Conservation (phyloP, 2,797 vertebrate species). For the Pangasius krempfi region DNA sequence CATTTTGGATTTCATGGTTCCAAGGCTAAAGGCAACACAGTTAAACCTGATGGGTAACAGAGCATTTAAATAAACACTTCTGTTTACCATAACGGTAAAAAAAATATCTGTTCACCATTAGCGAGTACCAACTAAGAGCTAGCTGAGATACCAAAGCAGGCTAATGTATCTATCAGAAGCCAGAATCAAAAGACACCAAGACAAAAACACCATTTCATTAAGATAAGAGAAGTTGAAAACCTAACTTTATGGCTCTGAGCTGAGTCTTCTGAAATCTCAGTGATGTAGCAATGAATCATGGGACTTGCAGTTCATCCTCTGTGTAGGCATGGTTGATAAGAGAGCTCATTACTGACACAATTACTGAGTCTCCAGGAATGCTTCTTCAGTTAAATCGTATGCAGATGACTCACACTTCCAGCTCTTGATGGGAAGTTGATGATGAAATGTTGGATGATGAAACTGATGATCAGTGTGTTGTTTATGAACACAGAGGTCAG, state of each 20-base stretch:
- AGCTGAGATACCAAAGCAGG: not conserved
- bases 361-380: not conserved
- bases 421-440: not conserved
- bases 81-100: too few relatives aligned
- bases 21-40: not conserved
- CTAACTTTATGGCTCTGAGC: not conserved
- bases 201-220: not conserved
- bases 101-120: too few relatives aligned
- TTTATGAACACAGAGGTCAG: not conserved
- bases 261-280: not conserved
- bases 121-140: too few relatives aligned
- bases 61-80: too few relatives aligned
- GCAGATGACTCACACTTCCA: not conserved
- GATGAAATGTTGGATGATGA: not conserved
- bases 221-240: not conserved
- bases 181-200: not conserved
- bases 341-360: not conserved
- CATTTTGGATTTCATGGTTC: not conserved
- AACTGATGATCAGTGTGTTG: not conserved
- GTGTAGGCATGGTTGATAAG: not conserved
- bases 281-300: conserved; percentile 2
- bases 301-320: not conserved
- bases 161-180: not conserved
- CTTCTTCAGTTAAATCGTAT: not conserved
- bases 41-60: too few relatives aligned